A percentile compares a stretch with the other conserved stretches of the same genome.
These are phyloP conservation scores for Drosophila dives DNA, from an alignment of 2,888 invertebrate species.

Conservation along the genomic window DNA sequence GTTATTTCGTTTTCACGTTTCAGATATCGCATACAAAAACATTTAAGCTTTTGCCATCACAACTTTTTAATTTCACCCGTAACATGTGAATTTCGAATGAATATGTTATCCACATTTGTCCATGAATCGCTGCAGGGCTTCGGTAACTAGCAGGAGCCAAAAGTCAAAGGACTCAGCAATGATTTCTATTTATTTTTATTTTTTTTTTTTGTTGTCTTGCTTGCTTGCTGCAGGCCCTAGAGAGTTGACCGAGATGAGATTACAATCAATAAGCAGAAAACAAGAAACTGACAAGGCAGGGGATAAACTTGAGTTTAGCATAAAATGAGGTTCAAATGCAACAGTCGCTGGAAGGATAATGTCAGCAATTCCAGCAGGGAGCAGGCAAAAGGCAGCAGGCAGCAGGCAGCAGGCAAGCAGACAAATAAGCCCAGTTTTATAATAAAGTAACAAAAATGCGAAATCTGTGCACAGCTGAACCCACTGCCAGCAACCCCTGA, in stretches of 20 bases:
- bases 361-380: conserved; percentile 1
- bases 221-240: conserved; percentile 13
- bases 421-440: conserved; percentile 73
- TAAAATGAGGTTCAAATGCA: conserved; percentile 61
- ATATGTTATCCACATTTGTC: conserved; percentile 16
- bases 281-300: conserved; percentile 50
- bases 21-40: neutral
- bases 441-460: conserved; percentile 77
- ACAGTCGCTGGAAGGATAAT: conserved; percentile 34
- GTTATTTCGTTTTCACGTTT: neutral
- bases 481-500: conserved; percentile 10
- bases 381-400: neutral
- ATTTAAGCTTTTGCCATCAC: neutral
- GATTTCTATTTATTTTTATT: conserved; percentile 23
- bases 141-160: conserved; percentile 27
- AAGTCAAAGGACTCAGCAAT: conserved; percentile 47
- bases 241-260: conserved; percentile 37
- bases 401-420: conserved; percentile 26
- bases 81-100: neutral
- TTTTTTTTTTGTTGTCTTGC: neutral
- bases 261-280: conserved; percentile 61
- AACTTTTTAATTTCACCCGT: neutral
- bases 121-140: conserved; percentile 21
- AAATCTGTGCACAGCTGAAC: conserved; percentile 43
- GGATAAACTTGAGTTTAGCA: conserved; percentile 48